A percentile compares a stretch with the other conserved stretches of the same genome.
Evolutionary conservation across 2,797 vertebrate genomes (phyloP).

Genomic region (Sebastes melanostomus): DNA sequence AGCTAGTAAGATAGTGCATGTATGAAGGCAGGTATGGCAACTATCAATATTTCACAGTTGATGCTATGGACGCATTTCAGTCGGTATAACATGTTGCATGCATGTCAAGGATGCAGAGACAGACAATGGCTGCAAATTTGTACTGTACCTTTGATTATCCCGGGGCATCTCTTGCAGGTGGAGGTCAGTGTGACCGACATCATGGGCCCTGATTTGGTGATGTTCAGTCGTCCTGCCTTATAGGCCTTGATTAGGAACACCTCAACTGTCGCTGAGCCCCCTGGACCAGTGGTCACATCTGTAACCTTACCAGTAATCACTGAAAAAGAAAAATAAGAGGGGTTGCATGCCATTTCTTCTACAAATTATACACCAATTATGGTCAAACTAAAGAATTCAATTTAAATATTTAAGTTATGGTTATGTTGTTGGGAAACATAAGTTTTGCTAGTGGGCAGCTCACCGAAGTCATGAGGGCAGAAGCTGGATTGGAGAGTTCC

Average conservation of each 20-base stretch:
- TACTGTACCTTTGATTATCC: slow-evolving; percentile 75
- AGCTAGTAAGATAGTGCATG: not conserved
- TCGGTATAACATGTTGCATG: not conserved
- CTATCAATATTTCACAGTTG: not conserved
- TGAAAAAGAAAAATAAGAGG: slow-evolving; percentile 36
- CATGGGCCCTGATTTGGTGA: slow-evolving; percentile 70
- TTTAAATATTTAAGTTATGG: not conserved
- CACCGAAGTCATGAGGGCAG: slow-evolving; percentile 88
- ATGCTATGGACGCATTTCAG: not conserved
- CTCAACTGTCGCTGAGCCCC: slow-evolving; percentile 66
- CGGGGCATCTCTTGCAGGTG: slow-evolving; percentile 78
- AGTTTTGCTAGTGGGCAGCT: slow-evolving; percentile 34
- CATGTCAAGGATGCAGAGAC: not conserved
- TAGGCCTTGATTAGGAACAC: slow-evolving; percentile 77
- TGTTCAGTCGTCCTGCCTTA: slow-evolving; percentile 74
- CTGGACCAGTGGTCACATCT: slow-evolving; percentile 48
- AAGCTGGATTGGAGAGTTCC: slow-evolving; percentile 86
- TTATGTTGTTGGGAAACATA: not conserved
- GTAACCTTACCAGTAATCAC: slow-evolving; percentile 80
- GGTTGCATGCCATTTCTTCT: not conserved
- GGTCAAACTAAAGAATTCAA: not conserved
- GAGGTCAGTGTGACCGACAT: slow-evolving; percentile 63
- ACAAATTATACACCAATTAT: not conserved
- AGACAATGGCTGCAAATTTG: too few species aligned
- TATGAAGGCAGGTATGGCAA: not conserved